Percentiles rank a stretch among this genome's conserved stretches.
phyloP scores from a whole-genome alignment of 2,797 vertebrate genomes.

The Typhlichthys eigenmanni region DNA sequence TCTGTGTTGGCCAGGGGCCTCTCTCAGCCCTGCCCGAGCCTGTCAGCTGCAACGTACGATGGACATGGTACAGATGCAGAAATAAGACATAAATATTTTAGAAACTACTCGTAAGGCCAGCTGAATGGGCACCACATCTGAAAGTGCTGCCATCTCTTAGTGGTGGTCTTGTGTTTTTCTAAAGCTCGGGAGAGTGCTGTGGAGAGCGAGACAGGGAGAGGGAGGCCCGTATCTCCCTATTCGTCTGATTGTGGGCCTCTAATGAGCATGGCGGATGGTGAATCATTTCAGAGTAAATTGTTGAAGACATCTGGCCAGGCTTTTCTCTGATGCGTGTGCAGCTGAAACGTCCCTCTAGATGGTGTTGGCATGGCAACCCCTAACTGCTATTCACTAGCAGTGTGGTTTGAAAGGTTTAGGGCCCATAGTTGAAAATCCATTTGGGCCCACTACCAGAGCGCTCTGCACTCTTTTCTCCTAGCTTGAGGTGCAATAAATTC shows the following conservation, averaged over 20 bases:
- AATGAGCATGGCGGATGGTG: constrained; percentile 87
- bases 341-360: constrained; percentile 90
- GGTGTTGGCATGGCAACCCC: constrained; percentile 97
- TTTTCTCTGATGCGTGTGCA: constrained; percentile 87
- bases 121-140: constrained; percentile 45
- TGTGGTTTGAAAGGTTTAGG: constrained; percentile 92
- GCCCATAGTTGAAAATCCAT: constrained; percentile 96
- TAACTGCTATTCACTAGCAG: constrained; percentile 92
- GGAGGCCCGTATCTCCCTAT: constrained; percentile 76
- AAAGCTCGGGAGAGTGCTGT: constrained; percentile 13
- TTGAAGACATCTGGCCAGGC: constrained; percentile 98
- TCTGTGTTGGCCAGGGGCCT: constrained; percentile 86
- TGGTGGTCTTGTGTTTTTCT: constrained; percentile 34
- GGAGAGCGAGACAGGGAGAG: constrained; percentile 28
- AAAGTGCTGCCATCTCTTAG: constrained; percentile 32
- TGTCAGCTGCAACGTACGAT: constrained; percentile 88
- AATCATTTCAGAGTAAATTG: constrained; percentile 98
- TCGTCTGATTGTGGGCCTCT: constrained; percentile 89
- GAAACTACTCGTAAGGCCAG: constrained; percentile 81
- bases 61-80: constrained; percentile 82
- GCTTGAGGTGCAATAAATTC: constrained; percentile 88
- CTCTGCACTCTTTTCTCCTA: constrained; percentile 72
- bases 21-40: constrained; percentile 75
- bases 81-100: constrained; percentile 91
- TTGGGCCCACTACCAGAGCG: constrained; percentile 89